phyloP scores from a whole-genome alignment of 2,888 invertebrate genomes.

The Heliothis peltigera region DNA sequence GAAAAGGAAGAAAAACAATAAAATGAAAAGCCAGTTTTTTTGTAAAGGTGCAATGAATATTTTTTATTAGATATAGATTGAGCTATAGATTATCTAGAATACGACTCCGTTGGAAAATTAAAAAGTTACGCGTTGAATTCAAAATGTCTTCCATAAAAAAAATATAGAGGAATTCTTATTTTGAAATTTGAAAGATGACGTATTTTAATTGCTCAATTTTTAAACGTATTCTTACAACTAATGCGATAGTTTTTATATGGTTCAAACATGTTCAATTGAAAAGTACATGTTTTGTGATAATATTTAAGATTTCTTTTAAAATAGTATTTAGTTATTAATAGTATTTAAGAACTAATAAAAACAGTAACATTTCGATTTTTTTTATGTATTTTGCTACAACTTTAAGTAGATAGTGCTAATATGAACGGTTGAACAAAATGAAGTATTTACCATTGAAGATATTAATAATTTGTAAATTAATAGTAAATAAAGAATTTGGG shows the following conservation, averaged over 20 bases:
- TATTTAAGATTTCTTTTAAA: conserved; percentile 1
- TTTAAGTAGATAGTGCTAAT: too few species aligned
- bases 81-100: background rate
- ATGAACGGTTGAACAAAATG: too few species aligned
- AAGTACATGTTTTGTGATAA: conserved; percentile 31
- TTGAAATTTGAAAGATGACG: too few species aligned
- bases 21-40: background rate
- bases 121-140: background rate
- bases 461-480: too few species aligned
- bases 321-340: background rate
- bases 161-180: too few species aligned
- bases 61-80: background rate
- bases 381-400: too few species aligned
- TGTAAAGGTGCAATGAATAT: background rate
- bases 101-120: background rate
- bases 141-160: background rate
- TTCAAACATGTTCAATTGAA: conserved; percentile 2
- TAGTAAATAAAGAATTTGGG: too few species aligned
- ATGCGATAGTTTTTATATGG: background rate
- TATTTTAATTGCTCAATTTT: background rate
- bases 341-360: background rate
- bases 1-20: conserved; percentile 70
- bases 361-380: background rate
- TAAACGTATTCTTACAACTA: background rate
- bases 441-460: too few species aligned